Base-by-base conservation (phyloP, 2,113 vertebrate genomes). In the Corythoichthys intestinalis region DNA sequence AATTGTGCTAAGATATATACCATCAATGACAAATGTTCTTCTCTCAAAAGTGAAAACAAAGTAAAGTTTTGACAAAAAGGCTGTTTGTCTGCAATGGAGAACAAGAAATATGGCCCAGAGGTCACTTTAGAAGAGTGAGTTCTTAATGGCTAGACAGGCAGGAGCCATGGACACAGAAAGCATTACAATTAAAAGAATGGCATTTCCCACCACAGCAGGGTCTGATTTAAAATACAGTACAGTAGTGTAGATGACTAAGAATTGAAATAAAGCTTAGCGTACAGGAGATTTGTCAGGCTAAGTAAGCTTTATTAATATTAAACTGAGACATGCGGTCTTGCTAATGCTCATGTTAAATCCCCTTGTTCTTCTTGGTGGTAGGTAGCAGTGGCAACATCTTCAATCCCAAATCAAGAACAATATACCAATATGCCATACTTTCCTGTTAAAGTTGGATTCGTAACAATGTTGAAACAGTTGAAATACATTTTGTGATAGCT, bases 141-240 rank as follows among this genome's bases (percentile, higher is more conserved):
- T 61, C 50, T 44, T 46, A 35, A 71, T 46, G 62, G 48, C 66
- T 34, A 39, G 44, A 70, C 58, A 38, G 62, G 17, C 63, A 37
- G 53, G 68, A 74, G 69, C 47, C 71, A 46, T 6, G 2, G 20
- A 61, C 38, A 6, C 15, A 39, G 1, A 38, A 7, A 38, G 34
- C 57, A 59, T 59, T 37, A 38, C 17, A 8, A 2, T 61, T 59
- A 15, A 15, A 10, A 38, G 1, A 20, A 53, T 53, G 20, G 59
- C 39, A 37, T 61, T 61, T 61, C 38, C 14, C 35, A 17, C 37
- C 13, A 59, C 57, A 39, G 11, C 14, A 1, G 15, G 6, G 37
- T 35, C 34, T 38, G 7, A 61, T n/a, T 44, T 8, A 20, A 39
- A 41, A 59, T 38, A 44, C 3, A 44, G 41, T 44, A 44, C 9